These are phyloP conservation scores for Xenotilapia caudafasciata DNA, from an alignment of 2,113 vertebrate genomes.

Conservation along the genomic window DNA sequence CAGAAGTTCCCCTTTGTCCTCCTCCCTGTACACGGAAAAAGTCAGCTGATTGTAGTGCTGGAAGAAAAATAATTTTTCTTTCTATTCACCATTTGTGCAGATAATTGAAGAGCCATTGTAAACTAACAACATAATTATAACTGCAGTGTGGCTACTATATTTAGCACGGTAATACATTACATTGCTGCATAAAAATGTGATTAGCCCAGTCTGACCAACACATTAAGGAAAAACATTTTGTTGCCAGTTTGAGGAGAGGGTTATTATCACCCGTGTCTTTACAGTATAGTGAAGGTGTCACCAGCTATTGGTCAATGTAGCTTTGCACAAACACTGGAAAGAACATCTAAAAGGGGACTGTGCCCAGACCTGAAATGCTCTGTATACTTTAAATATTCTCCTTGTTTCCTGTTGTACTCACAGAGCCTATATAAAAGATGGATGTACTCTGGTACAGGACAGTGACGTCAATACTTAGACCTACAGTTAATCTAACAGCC, in stretches of 20 bases:
- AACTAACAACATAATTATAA: not conserved
- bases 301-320: not conserved
- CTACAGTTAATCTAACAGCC: not conserved
- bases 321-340: not conserved
- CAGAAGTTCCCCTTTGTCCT: not conserved
- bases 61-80: not conserved
- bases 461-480: not conserved
- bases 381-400: not conserved
- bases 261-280: not conserved
- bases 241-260: not conserved
- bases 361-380: not conserved
- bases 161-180: not conserved
- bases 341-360: not conserved
- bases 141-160: not conserved
- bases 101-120: not conserved
- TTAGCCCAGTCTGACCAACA: not conserved
- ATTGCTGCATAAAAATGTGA: not conserved
- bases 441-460: not conserved
- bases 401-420: not conserved
- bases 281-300: not conserved
- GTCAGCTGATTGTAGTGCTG: not conserved
- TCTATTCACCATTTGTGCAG: not conserved
- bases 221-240: not conserved
- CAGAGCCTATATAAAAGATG: not conserved
- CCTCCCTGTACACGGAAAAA: rapidly evolving